These are phyloP conservation scores for Pyralis farinalis DNA, from an alignment of 2,888 invertebrate species.

Conservation along the genomic window DNA sequence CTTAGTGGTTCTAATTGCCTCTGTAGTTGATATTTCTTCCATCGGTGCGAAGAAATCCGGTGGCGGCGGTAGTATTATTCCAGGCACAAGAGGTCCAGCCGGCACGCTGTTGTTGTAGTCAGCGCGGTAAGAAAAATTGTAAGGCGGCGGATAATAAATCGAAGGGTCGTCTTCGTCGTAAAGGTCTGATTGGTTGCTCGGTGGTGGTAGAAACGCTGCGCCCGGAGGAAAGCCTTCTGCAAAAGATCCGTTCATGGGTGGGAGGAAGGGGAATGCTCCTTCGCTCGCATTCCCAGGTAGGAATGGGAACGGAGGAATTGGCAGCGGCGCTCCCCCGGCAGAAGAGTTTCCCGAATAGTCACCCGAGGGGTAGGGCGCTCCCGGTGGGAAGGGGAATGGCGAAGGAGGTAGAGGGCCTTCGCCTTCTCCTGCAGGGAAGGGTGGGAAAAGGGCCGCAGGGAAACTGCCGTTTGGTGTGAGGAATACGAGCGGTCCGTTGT, in stretches of 20 bases:
- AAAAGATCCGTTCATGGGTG: slow-evolving; percentile 81
- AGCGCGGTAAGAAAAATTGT: slow-evolving; percentile 91
- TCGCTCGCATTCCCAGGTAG: slow-evolving; percentile 81
- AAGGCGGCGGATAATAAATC: slow-evolving; percentile 94
- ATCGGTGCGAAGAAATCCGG: slow-evolving; percentile 91
- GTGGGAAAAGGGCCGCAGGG: slow-evolving; percentile 85
- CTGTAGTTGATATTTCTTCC: slow-evolving; percentile 72
- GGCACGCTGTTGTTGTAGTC: slow-evolving; percentile 89
- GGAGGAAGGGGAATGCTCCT: slow-evolving; percentile 76
- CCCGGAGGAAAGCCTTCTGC: slow-evolving; percentile 79
- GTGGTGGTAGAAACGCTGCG: slow-evolving; percentile 83
- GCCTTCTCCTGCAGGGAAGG: slow-evolving; percentile 84
- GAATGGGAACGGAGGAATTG: slow-evolving; percentile 84
- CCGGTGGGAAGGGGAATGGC: slow-evolving; percentile 82
- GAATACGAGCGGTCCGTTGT: slow-evolving; percentile 93
- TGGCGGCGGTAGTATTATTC: slow-evolving; percentile 93
- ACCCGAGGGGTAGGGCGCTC: slow-evolving; percentile 77
- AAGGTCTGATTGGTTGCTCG: slow-evolving; percentile 87
- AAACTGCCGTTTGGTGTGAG: slow-evolving; percentile 89
- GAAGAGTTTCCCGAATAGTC: slow-evolving; percentile 84
- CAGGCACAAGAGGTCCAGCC: slow-evolving; percentile 93
- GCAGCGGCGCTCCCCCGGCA: slow-evolving; percentile 84
- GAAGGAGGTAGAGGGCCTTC: slow-evolving; percentile 74
- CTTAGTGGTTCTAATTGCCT: slow-evolving; percentile 43
- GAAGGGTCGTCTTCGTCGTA: slow-evolving; percentile 96